Conservation (phyloP, 2,113 vertebrate species). For the Rafetus swinhoei region DNA sequence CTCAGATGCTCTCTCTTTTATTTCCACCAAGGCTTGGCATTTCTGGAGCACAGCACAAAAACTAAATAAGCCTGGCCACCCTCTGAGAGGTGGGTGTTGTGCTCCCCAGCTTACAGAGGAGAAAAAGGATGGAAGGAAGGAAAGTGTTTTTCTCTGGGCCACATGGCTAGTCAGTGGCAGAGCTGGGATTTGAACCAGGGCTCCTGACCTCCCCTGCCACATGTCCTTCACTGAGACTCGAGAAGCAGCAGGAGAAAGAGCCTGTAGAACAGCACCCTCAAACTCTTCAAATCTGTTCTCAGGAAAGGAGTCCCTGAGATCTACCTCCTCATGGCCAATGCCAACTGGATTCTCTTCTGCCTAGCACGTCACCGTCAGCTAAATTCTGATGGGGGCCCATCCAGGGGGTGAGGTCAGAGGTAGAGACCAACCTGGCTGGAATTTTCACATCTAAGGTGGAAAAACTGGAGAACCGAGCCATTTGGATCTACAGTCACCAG, state of each 20-base stretch:
- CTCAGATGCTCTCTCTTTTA: neutral
- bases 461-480: neutral
- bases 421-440: neutral
- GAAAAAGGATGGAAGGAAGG: neutral
- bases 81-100: neutral
- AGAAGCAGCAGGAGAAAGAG: neutral
- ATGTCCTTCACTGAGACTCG: neutral
- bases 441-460: neutral
- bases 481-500: neutral
- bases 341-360: neutral
- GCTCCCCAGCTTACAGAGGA: neutral
- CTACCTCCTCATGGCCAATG: neutral
- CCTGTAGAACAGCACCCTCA: neutral
- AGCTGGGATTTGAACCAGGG: neutral
- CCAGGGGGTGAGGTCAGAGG: neutral
- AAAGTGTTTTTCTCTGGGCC: neutral
- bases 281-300: neutral
- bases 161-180: neutral
- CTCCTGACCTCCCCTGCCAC: neutral
- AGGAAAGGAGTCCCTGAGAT: neutral
- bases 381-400: neutral
- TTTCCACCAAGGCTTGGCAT: neutral
- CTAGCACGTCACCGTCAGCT: neutral
- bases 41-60: neutral
- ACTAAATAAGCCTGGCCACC: neutral